Base-by-base conservation (phyloP, 2,113 vertebrate genomes). In the Tyto alba region DNA sequence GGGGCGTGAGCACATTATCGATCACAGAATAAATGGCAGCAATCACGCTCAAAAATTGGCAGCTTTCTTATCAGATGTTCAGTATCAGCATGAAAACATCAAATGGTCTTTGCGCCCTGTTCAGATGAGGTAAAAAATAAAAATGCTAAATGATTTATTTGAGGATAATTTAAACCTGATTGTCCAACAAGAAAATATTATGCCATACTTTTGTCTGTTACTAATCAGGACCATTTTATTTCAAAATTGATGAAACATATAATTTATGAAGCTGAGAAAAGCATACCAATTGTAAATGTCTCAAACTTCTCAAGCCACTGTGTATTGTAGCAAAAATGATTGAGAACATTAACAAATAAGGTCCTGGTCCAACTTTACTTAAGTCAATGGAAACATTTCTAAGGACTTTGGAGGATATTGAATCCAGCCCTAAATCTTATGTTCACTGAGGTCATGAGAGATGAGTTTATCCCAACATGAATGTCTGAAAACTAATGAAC, bases 401-500 rank as follows among this genome's bases (percentile, higher is more conserved):
- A 86, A 94, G 52, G 52, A 67, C 43, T 88, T 80, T 0, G 12
- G 69, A 81, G 60, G 47, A 59, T 88, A 57, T 48, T 77, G 63
- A 77, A 75, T 86, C 53, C 50, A 84, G 40, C 66, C 34, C 45
- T 85, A 92, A 92, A 80, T 93, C 77, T 78, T 52, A 15, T 10
- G 45, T 43, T 69, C 12, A 18, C 73, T 41, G 86, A 72, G 69
- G 36, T 38, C 71, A 21, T 57, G 80, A 93, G 74, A 92, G 93
- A 94, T 73, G 64, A 67, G 63, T 86, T 89, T 90, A 93, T 87
- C 36, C 94, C 57, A 55, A 87, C 14, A 32, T 12, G 48, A 79
- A 62, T 63, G 59, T 66, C 87, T 72, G 43, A 89, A 80, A 95
- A 64, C 45, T 88, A 95, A 96, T 85, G 87, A 86, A 85, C 90